Evolutionary conservation across 2,888 invertebrate genomes (phyloP), one percentile per base, ranked within the genome.

Genomic region (Epiblema foenella): DNA sequence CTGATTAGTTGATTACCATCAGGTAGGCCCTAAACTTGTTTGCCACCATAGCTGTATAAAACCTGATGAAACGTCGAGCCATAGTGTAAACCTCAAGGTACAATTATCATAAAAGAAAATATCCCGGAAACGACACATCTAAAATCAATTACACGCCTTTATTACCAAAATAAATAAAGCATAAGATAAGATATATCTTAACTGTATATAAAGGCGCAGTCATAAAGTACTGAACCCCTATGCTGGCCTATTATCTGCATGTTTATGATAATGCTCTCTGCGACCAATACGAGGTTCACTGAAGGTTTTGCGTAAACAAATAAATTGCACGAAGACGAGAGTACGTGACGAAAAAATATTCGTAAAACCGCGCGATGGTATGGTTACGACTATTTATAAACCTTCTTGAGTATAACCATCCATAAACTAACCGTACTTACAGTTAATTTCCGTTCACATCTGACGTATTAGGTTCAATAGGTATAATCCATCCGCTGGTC

Each of bases 201-300:
- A 46, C 62, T 20, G 60, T 54, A 68, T 20, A 66, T 52, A 64
- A 69, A 69, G 18, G 51, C 69, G n/a, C 20, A 59, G 58, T 46
- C 69, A 54, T 65, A 65, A 65, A 69, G 49, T 57, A 69, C 39
- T 0, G 62, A 64, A 33, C 65, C 65, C 66, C 70, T 60, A 49
- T 71, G 70, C 46, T 24, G 52, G 58, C 65, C 70, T 71, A 66
- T 66, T 71, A 71, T 66, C 60, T 54, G 60, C 66, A 60, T 66
- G 66, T 71, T 71, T 71, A 71, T 56, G 66, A 71, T 71, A 58
- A 71, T 71, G 70, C 59, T 33, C 20, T 12, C 39, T 37, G 57
- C 69, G 51, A 59, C 68, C 59, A 68, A 60, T 60, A 29, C 29
- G 51, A 64, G 56, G 56, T 52, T 10, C 56, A 29, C 29, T 58